Evolutionary conservation across 2,797 vertebrate genomes (phyloP), one percentile per base, ranked within the genome.

Genomic region (Perodicticus potto): DNA sequence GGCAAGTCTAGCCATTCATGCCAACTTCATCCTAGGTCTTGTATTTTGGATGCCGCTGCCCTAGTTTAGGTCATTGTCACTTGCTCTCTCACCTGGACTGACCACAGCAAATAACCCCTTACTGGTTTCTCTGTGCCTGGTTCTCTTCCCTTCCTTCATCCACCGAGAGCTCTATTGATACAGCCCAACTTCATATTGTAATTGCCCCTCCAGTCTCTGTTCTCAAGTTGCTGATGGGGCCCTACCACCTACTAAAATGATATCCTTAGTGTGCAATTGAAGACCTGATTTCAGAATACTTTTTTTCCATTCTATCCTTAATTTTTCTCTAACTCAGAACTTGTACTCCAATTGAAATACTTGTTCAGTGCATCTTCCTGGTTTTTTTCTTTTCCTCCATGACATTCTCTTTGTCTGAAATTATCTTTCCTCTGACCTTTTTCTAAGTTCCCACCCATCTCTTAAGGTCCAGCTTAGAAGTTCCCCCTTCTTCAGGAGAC

Each of bases 261-360:
- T 61, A 5, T 40, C 34, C 17, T 89, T 45, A 14, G 40, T 57
- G 16, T 77, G 17, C 69, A 76, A 65, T 43, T 34, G 69, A 77
- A 81, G 17, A 27, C 32, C 65, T 80, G 27, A 43, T 19, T 69
- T 49, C 74, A n/a, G 61, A 84, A 81, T 45, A 76, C 19, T 57
- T 88, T 65, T 49, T 32, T 67, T 43, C 37, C 82, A 16, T 92
- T 73, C 34, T 57, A 57, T 34, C 55, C 59, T 86, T 76, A 40
- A 37, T 95, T 87, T 89, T 55, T 93, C 5, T 78, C 9, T 84
- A 89, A 94, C 32, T 94, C 27, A 14, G 34, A 34, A 43, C n/a
- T 90, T 93, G 14, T 27, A 77, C 37, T 49, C 14, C 37, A 70
- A 1, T 55, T 78, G 92, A 87, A 88, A 55, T 37, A 34, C n/a